Evolutionary conservation across 1,140 invertebrate genomes (phyloP).

Genomic region (Lordiphosa mommai): DNA sequence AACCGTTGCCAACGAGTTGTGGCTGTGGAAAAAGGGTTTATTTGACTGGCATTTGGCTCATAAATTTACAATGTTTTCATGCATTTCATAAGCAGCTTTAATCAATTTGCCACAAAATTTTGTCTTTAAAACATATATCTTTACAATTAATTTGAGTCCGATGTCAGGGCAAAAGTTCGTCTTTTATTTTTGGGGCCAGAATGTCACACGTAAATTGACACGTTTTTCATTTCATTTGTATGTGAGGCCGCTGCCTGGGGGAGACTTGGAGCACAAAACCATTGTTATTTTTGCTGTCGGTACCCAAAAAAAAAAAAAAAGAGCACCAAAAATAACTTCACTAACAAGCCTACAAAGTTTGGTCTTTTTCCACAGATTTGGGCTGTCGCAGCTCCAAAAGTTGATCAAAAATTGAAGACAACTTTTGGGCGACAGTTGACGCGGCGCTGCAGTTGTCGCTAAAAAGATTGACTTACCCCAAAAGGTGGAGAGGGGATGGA

Average conservation of each 20-base stretch:
- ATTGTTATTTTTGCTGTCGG: conserved; percentile 11
- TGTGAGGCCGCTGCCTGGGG: conserved; percentile 8
- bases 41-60: conserved; percentile 21
- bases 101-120: conserved; percentile 2
- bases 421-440: conserved; percentile 8
- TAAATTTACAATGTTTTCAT: conserved; percentile 30
- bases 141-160: background rate
- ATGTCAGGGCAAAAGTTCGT: conserved; percentile 2
- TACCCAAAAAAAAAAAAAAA: conserved; percentile 27
- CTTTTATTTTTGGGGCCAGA: conserved; percentile 19
- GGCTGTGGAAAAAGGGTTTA: conserved; percentile 21
- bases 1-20: conserved; percentile 9
- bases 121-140: background rate
- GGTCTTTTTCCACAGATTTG: conserved; percentile 11
- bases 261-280: background rate
- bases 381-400: conserved; percentile 11
- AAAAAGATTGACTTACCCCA: conserved; percentile 19
- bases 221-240: conserved; percentile 45
- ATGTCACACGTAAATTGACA: conserved; percentile 59
- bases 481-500: too few relatives aligned
- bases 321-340: conserved; percentile 31
- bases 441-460: background rate
- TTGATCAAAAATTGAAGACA: conserved; percentile 57
- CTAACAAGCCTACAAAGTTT: conserved; percentile 58
- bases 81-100: conserved; percentile 21